These are phyloP conservation scores for Euthynnus affinis DNA, from an alignment of 2,797 vertebrate species.

Conservation along the genomic window DNA sequence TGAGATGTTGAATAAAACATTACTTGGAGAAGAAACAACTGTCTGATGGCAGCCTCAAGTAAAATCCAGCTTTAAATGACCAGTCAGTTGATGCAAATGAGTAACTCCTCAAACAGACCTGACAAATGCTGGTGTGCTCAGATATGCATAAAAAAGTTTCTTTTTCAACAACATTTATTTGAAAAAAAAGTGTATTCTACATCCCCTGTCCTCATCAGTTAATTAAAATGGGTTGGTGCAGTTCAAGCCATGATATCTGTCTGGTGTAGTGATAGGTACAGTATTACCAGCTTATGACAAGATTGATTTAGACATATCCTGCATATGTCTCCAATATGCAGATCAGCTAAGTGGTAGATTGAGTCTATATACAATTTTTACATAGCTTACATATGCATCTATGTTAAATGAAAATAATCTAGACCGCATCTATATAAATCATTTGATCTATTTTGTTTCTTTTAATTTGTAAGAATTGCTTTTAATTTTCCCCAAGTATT, in stretches of 20 bases:
- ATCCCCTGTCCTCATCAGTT: conserved; percentile 10
- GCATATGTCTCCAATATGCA: not conserved
- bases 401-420: not conserved
- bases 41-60: conserved; percentile 65
- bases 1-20: conserved; percentile 83
- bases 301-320: conserved; percentile 2
- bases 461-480: too few species aligned
- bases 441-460: too few species aligned
- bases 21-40: conserved; percentile 67
- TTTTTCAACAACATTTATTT: too few species aligned
- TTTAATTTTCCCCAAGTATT: too few species aligned
- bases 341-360: not conserved
- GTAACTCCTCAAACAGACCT: conserved; percentile 53
- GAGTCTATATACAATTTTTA: too few species aligned
- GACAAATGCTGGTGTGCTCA: conserved; percentile 50
- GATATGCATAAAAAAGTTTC: conserved; percentile 23
- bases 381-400: too few species aligned
- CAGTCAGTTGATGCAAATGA: conserved; percentile 76
- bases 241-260: not conserved
- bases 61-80: conserved; percentile 70
- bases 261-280: too few species aligned
- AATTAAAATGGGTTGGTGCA: not conserved
- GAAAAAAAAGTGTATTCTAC: too few species aligned
- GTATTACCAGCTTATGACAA: not conserved
- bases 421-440: too few species aligned